phyloP scores from a whole-genome alignment of 2,113 vertebrate species.

The Mastomys coucha region DNA sequence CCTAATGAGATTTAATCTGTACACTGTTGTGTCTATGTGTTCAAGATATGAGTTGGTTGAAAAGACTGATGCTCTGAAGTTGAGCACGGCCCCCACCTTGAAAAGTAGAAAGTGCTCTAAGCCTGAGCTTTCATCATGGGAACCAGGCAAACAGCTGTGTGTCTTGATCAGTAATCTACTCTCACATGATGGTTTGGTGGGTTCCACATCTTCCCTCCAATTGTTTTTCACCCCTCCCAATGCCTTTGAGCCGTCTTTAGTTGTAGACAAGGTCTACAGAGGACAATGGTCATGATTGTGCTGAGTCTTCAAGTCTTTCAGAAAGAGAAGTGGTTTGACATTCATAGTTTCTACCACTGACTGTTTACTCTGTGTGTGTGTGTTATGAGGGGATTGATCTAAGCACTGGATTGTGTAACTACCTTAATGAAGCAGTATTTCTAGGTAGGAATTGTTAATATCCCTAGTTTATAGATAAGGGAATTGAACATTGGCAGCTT shows the following conservation, averaged over 20 bases:
- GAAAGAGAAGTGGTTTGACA: not conserved
- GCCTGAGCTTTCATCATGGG: not conserved
- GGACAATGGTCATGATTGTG: not conserved
- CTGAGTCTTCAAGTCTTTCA: not conserved
- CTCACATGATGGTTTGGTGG: not conserved
- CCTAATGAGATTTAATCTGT: conserved; percentile 58
- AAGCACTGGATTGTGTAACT: not conserved
- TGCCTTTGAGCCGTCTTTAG: not conserved
- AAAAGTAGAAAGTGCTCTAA: not conserved
- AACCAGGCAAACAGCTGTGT: not conserved
- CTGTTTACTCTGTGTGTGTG: not conserved
- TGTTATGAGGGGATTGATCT: not conserved
- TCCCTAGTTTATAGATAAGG: conserved; percentile 5
- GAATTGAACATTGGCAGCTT: conserved; percentile 1
- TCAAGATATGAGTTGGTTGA: not conserved
- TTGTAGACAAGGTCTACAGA: not conserved
- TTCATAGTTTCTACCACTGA: conserved; percentile 20
- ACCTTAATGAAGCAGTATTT: not conserved
- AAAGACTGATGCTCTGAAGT: not conserved
- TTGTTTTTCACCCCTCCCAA: not conserved
- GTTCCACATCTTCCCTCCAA: no score
- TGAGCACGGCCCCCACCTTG: not conserved
- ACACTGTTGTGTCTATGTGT: conserved; percentile 36
- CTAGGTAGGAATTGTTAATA: conserved; percentile 2
- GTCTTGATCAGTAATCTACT: not conserved